Evolutionary conservation across 2,113 vertebrate genomes (phyloP), one percentile per base, ranked within the genome.

Genomic region (Misgurnus anguillicaudatus): DNA sequence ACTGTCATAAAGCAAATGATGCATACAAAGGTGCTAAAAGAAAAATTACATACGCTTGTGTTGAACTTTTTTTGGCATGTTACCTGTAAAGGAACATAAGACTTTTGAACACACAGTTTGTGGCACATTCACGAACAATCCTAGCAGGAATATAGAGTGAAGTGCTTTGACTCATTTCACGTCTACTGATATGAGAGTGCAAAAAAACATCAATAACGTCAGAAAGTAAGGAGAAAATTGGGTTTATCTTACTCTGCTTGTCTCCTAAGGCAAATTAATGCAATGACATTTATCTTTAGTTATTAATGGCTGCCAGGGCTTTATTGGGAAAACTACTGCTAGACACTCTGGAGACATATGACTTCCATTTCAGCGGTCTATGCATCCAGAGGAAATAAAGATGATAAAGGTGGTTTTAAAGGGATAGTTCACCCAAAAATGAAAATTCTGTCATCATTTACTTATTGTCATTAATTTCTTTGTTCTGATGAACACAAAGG

Each of bases 251-350:
- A 74, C 36, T 82, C 62, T 42, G 47, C 47, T 19, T 69, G 45
- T 77, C 71, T 63, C 78, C 24, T 16, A 39, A 67, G 63, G 79
- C 58, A 78, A 67, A 66, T 66, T 58, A 86, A 87, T 82, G 83
- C 85, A 84, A 64, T 82, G 79, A 82, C 72, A 69, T 39, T 45
- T 80, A 80, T 87, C 61, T 77, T 87, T 80, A 87, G 88, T 88
- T 85, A 87, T 86, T 89, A 85, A 86, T 78, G 42, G 31, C 62
- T 82, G 79, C 74, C 77, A 63, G 83, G 24, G 11, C 68, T 77
- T 77, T 78, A 68, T 45, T 80, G 57, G 63, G 68, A 65, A 57
- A 85, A 84, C 81, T 67, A 82, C 75, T 80, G 61, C 57, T 68
- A 71, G n/a, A 67, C 24, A 72, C 78, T 60, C 67, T 48, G 36